These are phyloP conservation scores for Stylophora pistillata DNA, from an alignment of 64 coral and sea anemone species.

Conservation along the genomic window DNA sequence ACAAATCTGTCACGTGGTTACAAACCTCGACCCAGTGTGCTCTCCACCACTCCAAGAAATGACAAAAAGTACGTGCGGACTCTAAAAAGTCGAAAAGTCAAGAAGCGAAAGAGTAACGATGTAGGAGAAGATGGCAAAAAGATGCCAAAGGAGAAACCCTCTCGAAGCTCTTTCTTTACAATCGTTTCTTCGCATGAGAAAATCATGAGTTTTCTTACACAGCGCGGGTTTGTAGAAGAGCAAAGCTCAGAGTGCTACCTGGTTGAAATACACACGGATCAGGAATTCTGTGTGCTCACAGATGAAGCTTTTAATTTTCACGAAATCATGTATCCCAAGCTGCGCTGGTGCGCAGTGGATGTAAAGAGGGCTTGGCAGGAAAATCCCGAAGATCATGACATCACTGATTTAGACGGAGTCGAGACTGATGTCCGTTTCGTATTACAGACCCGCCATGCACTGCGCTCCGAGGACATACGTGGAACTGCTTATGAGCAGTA, in stretches of 20 bases:
- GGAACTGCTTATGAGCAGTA: conserved; percentile 77
- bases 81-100: neutral
- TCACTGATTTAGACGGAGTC: conserved; percentile 58
- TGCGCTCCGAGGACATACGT: conserved; percentile 53
- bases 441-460: conserved; percentile 61
- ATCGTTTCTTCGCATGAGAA: conserved; percentile 65
- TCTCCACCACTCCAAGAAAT: neutral
- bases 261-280: conserved; percentile 46
- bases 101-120: neutral
- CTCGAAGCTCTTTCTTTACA: conserved; percentile 88
- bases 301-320: conserved; percentile 53
- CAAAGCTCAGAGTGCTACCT: neutral
- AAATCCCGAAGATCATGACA: conserved; percentile 17
- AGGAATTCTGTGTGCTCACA: conserved; percentile 69
- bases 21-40: conserved; percentile 24
- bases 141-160: conserved; percentile 53
- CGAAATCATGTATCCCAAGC: conserved; percentile 63
- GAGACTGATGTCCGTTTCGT: conserved; percentile 89
- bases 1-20: conserved; percentile 72
- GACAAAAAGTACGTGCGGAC: conserved; percentile 1
- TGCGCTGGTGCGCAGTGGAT: conserved; percentile 84
- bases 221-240: conserved; percentile 30
- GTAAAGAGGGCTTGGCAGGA: conserved; percentile 79
- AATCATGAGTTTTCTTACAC: conserved; percentile 43
- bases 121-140: conserved; percentile 6